Conservation (phyloP, 2,113 vertebrate species). For the Apteryx owenii region DNA sequence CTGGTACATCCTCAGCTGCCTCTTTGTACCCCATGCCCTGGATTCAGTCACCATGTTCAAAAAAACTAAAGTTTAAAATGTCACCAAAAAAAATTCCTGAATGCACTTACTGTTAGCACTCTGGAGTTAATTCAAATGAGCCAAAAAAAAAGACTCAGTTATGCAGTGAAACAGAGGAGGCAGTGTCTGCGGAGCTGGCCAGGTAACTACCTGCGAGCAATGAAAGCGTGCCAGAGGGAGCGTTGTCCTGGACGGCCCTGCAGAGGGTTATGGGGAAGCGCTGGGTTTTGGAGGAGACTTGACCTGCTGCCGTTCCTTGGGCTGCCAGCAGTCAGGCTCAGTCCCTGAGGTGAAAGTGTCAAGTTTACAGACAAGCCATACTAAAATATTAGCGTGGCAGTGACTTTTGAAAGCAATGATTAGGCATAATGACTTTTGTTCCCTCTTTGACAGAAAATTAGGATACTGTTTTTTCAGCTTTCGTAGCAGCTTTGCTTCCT, state of each 20-base stretch:
- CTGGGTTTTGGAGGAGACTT: not conserved
- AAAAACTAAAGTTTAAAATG: not conserved
- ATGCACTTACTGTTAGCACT: not conserved
- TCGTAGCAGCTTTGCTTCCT: not conserved
- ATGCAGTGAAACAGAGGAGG: not conserved
- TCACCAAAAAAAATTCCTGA: not conserved
- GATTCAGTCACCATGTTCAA: not conserved
- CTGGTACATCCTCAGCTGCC: not conserved
- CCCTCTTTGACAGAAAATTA: not conserved
- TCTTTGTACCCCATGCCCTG: not conserved
- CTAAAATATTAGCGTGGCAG: not conserved
- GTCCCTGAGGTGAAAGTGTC: not conserved
- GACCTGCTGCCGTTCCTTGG: not conserved
- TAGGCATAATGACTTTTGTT: not conserved
- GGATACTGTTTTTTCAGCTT: not conserved
- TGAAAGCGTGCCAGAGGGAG: not conserved
- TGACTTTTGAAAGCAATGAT: not conserved
- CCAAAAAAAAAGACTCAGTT: not conserved
- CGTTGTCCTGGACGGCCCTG: not conserved
- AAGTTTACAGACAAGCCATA: not conserved
- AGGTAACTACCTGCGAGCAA: rapidly evolving
- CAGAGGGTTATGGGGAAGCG: not conserved
- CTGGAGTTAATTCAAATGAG: not conserved
- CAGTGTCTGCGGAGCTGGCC: not conserved
- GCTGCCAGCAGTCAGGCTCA: not conserved